Conservation (phyloP, 2,113 vertebrate species). For the Pungitius pungitius region DNA sequence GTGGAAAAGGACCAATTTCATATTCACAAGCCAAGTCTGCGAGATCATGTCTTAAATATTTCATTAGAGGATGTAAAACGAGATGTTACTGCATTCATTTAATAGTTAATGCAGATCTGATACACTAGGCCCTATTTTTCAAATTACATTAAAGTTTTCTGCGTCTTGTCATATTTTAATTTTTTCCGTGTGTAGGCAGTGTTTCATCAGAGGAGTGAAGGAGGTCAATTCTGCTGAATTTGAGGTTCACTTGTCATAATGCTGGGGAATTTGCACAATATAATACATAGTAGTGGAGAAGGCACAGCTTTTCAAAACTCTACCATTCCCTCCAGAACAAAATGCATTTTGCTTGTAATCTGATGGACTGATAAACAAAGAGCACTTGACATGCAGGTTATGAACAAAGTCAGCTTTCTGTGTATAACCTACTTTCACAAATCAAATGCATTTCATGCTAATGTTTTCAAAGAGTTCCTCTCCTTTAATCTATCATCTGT, state of each 20-base stretch:
- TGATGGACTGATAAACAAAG: constrained; percentile 77
- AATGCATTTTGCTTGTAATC: constrained; percentile 73
- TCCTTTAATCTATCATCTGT: constrained; percentile 79
- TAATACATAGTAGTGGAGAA: constrained; percentile 33
- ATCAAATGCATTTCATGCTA: constrained; percentile 75
- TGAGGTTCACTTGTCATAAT: constrained; percentile 58
- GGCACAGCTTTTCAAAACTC: constrained; percentile 44
- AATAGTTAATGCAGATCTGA: constrained; percentile 23
- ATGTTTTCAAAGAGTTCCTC: constrained; percentile 75
- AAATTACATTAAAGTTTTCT: constrained; percentile 27
- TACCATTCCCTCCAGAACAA: constrained; percentile 57
- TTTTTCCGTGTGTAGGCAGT: constrained; percentile 21
- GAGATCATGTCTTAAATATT: constrained; percentile 51
- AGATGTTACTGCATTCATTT: constrained; percentile 30
- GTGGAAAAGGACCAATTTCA: constrained; percentile 28
- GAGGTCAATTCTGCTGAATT: constrained; percentile 55
- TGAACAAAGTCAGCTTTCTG: constrained; percentile 65
- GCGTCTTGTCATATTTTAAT: constrained; percentile 17
- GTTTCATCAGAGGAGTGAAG: constrained; percentile 50
- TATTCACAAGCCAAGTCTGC: constrained; percentile 33
- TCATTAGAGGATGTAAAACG: constrained; percentile 37
- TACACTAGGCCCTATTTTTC: constrained; percentile 1
- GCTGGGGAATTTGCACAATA: constrained; percentile 46
- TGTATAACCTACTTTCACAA: constrained; percentile 76
- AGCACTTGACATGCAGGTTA: constrained; percentile 71